Conservation (phyloP, 2,797 vertebrate species). For the Myotis pilosus region DNA sequence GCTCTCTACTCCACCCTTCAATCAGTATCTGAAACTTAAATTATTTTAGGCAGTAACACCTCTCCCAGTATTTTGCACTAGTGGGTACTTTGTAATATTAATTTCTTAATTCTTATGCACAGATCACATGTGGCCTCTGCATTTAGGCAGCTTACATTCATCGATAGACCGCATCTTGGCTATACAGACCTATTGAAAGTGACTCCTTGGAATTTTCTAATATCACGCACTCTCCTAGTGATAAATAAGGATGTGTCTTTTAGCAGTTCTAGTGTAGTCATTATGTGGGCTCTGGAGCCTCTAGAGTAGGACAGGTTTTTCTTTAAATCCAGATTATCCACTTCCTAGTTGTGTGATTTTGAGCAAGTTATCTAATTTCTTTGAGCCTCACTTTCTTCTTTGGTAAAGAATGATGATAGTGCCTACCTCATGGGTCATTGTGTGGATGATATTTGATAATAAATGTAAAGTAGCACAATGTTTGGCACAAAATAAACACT, state of each 20-base stretch:
- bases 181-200: background rate
- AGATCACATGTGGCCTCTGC: background rate
- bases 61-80: background rate
- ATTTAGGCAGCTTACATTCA: constrained; percentile 4
- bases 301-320: background rate
- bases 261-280: background rate
- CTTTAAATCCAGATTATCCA: constrained; percentile 1
- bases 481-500: constrained; percentile 1
- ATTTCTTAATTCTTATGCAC: constrained; percentile 9
- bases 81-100: background rate
- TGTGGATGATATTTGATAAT: background rate
- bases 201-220: background rate
- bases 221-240: background rate
- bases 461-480: background rate
- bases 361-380: constrained; percentile 4
- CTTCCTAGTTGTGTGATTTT: background rate
- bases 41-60: background rate
- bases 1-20: background rate
- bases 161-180: background rate
- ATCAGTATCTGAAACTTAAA: background rate
- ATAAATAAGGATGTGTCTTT: background rate
- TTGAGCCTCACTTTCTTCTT: background rate
- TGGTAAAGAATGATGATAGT: background rate
- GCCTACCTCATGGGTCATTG: background rate
- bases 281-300: background rate